Base-by-base conservation (phyloP, 2,888 invertebrate genomes). In the Iphiclides podalirius region DNA sequence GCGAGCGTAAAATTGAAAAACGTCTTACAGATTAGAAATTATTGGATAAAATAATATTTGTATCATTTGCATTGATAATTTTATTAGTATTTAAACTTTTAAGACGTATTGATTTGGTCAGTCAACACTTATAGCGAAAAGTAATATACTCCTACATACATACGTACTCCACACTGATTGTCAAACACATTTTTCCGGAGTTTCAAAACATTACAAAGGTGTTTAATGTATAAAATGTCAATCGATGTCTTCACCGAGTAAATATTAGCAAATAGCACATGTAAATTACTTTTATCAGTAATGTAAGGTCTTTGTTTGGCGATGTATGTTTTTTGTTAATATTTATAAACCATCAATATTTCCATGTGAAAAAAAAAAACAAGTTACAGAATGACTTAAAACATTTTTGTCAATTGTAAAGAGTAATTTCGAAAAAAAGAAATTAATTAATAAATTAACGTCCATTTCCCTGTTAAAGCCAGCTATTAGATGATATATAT, bases 401-500 rank as follows among this genome's bases (percentile, higher is more conserved):
- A 67, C 54, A 61, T 67, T 72, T 66, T 72, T 66, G 67, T 66
- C 63, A 63, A 63, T 61, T 56, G 28, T 28, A 37, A 8, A 35
- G n/a, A 16, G 4, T 11, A n/a, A 12, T 35, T 2, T 15, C 40
- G 47, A 40, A 40, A 34, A n/a, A n/a, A 35, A 31, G 11, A 15
- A 35, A 40, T 39, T 9, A 33, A 47, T 73, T 66, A 55, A 55
- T 71, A 67, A 72, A 74, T 53, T 66, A 67, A 82, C 87, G 88
- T 88, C 88, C 87, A 88, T 86, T 84, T 88, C 87, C 87, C 87
- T 88, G 87, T 88, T 88, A 88, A 88, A 86, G 70, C 75, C 85
- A 86, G 87, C 88, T 87, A 84, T 84, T 86, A 85, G 83, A 75
- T 70, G 67, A 69, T 70, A 70, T 77, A 71, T 79, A 77, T 77